A percentile compares a stretch with the other conserved stretches of the same genome.
Conservation (phyloP, 2,797 vertebrate genomes). For the Apogon hyalosoma region DNA sequence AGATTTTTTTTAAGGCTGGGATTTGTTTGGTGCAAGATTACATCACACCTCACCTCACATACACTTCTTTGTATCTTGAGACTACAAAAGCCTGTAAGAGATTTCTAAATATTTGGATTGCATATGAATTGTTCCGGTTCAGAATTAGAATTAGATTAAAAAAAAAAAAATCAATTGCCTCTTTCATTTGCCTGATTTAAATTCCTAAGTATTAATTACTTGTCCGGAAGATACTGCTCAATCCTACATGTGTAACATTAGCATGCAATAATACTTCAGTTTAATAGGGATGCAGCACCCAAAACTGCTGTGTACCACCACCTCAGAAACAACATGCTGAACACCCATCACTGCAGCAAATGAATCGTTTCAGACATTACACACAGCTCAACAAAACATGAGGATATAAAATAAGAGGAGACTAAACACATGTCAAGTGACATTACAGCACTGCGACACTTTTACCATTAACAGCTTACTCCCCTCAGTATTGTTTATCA, state of each 20-base stretch:
- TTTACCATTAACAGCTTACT: background rate
- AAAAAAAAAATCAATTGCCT: background rate
- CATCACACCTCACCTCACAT: conserved; percentile 2
- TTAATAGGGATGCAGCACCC: conserved; percentile 32
- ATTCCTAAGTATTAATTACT: background rate
- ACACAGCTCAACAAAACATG: background rate
- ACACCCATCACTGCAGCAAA: conserved; percentile 34
- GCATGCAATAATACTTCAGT: conserved; percentile 13
- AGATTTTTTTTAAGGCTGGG: background rate
- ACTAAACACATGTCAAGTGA: background rate
- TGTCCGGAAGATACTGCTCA: background rate
- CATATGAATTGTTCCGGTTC: background rate
- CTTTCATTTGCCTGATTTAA: background rate
- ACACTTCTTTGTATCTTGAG: background rate
- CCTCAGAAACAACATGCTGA: conserved; percentile 19
- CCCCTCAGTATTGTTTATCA: conserved; percentile 18
- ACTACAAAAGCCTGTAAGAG: background rate
- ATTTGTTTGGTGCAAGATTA: conserved; percentile 11
- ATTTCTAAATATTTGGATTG: background rate
- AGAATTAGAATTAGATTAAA: background rate
- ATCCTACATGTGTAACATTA: background rate
- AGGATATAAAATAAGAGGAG: too few species aligned
- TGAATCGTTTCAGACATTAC: background rate
- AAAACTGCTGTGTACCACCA: background rate
- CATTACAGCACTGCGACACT: background rate